Evolutionary conservation across 2,888 invertebrate genomes (phyloP).

Genomic region (Cheilosia vernalis): DNA sequence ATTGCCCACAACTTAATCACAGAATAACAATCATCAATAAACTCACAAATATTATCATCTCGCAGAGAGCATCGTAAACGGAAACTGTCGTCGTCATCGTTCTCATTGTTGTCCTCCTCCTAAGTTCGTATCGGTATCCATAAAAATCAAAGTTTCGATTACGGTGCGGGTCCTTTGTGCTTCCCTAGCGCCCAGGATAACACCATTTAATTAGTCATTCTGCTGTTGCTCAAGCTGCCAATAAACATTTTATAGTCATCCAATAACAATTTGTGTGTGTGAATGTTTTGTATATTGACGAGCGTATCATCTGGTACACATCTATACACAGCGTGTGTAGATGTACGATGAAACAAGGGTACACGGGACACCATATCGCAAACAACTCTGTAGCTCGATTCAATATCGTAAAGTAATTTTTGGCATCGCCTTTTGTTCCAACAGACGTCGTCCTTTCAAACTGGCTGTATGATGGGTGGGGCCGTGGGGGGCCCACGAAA

Average conservation of each 20-base stretch:
- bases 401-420: conserved; percentile 74
- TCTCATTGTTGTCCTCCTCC: conserved; percentile 1
- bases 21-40: conserved; percentile 64
- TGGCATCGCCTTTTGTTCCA: conserved; percentile 64
- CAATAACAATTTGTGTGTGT: conserved; percentile 72
- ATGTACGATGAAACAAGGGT: conserved; percentile 48
- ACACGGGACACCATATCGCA: conserved; percentile 42
- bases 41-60: conserved; percentile 60
- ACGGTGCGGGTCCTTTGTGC: conserved; percentile 49
- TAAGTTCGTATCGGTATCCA: conserved; percentile 34
- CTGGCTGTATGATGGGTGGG: background rate
- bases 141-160: conserved; percentile 72
- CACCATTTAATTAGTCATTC: conserved; percentile 75
- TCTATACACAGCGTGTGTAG: conserved; percentile 10
- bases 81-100: conserved; percentile 31
- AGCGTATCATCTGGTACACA: conserved; percentile 46
- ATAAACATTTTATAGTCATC: conserved; percentile 75
- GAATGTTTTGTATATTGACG: conserved; percentile 7
- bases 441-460: conserved; percentile 22
- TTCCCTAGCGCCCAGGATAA: conserved; percentile 51
- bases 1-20: conserved; percentile 65
- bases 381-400: conserved; percentile 32
- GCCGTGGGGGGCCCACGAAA: conserved; percentile 18
- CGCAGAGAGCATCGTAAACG: conserved; percentile 48
- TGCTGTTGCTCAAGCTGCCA: conserved; percentile 74